phyloP scores from a whole-genome alignment of 2,797 vertebrate genomes.

The Simalia tracyae region DNA sequence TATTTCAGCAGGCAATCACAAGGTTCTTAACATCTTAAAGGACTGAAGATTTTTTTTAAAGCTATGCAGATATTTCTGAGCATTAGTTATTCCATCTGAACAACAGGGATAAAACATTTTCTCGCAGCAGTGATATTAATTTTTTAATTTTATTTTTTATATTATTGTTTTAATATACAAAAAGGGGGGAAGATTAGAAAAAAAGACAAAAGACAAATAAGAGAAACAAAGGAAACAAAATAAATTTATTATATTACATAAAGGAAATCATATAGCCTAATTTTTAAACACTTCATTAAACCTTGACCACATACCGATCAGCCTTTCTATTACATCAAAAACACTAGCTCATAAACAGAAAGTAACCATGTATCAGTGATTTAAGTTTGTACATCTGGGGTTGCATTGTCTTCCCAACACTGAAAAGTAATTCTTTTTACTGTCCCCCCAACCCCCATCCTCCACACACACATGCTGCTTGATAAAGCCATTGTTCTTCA shows the following conservation, averaged over 20 bases:
- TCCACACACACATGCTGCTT: background rate
- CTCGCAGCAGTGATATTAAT: background rate
- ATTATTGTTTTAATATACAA: background rate
- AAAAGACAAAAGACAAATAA: background rate
- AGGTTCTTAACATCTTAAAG: background rate
- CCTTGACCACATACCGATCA: background rate
- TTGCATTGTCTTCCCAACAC: background rate
- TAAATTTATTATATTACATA: background rate
- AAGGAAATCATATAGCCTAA: background rate
- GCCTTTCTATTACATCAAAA: background rate
- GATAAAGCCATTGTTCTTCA: background rate
- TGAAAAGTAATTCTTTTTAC: background rate
- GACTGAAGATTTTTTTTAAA: background rate
- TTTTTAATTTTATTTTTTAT: background rate
- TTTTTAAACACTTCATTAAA: background rate
- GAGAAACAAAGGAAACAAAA: background rate
- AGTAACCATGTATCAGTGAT: background rate
- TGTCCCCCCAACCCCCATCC: background rate
- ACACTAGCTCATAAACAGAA: background rate
- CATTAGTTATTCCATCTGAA: slow-evolving; percentile 10
- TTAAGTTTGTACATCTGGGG: background rate
- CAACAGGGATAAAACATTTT: background rate
- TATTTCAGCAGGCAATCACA: background rate
- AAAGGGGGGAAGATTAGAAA: background rate
- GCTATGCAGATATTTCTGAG: background rate